These are phyloP conservation scores for Biston betularia DNA, from an alignment of 2,888 invertebrate genomes.

Conservation along the genomic window DNA sequence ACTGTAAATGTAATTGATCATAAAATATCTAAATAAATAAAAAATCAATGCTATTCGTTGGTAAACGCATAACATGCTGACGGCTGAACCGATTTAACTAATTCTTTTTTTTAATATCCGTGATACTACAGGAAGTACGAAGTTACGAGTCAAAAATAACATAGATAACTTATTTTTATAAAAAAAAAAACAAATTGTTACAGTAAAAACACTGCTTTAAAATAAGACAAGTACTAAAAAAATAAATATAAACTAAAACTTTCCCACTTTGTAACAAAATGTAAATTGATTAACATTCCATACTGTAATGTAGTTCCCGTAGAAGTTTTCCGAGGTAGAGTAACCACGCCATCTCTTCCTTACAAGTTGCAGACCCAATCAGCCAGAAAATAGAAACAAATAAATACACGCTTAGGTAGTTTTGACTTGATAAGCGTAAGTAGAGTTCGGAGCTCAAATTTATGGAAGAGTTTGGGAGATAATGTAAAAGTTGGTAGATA, in stretches of 20 bases:
- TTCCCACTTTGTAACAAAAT: neutral
- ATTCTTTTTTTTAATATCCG: no score
- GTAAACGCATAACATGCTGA: no score
- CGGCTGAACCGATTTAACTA: no score
- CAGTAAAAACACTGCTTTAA: no score
- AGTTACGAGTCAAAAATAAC: no score
- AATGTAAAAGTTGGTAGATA: slow-evolving; percentile 82
- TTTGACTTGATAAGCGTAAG: slow-evolving; percentile 82
- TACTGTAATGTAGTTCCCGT: slow-evolving; percentile 41
- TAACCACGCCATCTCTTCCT: slow-evolving; percentile 64
- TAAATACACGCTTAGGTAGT: slow-evolving; percentile 82
- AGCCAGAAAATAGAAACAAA: slow-evolving; percentile 83
- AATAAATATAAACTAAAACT: neutral
- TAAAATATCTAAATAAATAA: no score
- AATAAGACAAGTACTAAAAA: no score
- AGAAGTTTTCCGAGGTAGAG: slow-evolving; percentile 76
- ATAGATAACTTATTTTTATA: no score
- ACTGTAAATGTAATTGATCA: no score
- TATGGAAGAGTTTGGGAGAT: slow-evolving; percentile 78
- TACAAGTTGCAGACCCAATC: slow-evolving; percentile 77
- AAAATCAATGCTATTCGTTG: no score
- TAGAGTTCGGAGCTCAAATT: slow-evolving; percentile 73
- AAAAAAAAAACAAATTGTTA: no score
- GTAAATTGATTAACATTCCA: slow-evolving; percentile 3
- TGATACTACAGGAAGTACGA: no score